Evolutionary conservation across 2,113 vertebrate species (phyloP).

Genomic region (Coreoperca whiteheadi): DNA sequence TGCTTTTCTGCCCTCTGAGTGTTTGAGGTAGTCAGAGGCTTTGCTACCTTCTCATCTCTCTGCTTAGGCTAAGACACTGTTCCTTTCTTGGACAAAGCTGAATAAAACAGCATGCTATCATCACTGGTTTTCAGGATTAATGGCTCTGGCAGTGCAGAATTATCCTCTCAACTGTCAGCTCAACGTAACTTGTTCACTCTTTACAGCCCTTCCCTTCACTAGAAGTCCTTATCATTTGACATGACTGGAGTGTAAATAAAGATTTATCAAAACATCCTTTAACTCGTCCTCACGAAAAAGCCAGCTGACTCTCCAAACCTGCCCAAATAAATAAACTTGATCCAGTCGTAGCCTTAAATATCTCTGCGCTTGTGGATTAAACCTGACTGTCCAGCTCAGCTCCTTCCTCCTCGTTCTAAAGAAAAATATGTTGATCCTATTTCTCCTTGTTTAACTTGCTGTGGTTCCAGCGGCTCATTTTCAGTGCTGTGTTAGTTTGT

Average conservation of each 20-base stretch:
- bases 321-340: not conserved
- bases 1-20: not conserved
- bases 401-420: not conserved
- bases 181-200: not conserved
- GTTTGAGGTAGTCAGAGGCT: not conserved
- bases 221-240: not conserved
- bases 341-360: not conserved
- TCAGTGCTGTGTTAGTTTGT: constrained; percentile 13
- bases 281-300: not conserved
- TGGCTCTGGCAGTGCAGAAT: not conserved
- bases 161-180: not conserved
- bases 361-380: not conserved
- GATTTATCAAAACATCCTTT: not conserved
- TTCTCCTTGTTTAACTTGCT: constrained; percentile 4
- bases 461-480: not conserved
- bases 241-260: constrained; percentile 13
- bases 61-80: not conserved
- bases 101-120: not conserved
- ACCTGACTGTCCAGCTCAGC: not conserved
- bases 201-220: not conserved
- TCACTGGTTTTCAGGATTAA: not conserved
- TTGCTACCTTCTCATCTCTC: not conserved
- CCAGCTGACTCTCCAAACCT: not conserved
- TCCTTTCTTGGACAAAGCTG: not conserved
- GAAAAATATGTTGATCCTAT: not conserved